Evolutionary conservation across 2,113 vertebrate genomes (phyloP).

Genomic region (Chlamydotis undulata): DNA sequence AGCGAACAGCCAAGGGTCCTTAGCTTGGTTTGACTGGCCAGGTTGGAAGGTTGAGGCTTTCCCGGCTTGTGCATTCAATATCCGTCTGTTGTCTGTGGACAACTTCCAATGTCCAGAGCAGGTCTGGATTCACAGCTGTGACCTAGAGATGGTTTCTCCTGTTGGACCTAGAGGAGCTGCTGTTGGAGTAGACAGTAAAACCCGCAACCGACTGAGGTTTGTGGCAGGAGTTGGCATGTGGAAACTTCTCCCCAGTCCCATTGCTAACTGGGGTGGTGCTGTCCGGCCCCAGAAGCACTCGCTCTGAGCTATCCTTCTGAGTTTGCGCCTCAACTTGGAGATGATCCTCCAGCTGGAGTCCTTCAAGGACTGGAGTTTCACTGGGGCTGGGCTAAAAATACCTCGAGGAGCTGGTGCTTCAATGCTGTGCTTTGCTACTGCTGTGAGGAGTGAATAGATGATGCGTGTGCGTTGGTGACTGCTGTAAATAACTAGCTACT

Average conservation of each 20-base stretch:
- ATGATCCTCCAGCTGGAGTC: not conserved
- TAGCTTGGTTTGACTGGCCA: not conserved
- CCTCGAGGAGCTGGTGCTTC: not conserved
- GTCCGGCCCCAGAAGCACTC: not conserved
- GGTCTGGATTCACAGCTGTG: not conserved
- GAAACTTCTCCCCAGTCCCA: not conserved
- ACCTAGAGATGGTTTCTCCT: not conserved
- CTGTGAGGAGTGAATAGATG: not conserved
- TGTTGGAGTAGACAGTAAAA: not conserved
- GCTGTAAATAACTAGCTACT: conserved; percentile 35
- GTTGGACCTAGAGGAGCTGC: not conserved
- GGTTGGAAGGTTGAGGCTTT: not conserved
- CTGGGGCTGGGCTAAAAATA: not conserved
- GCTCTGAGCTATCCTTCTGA: not conserved
- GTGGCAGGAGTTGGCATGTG: rapidly evolving
- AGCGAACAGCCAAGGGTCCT: rapidly evolving
- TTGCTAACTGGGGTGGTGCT: not conserved
- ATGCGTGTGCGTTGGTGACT: not conserved
- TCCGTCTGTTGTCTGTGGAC: not conserved
- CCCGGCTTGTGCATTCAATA: not conserved
- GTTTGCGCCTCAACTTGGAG: not conserved
- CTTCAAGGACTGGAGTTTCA: not conserved
- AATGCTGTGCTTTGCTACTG: not conserved
- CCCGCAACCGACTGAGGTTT: not conserved
- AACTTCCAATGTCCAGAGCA: not conserved